Conservation (phyloP, 2,797 vertebrate genomes). For the Notolabrus celidotus region DNA sequence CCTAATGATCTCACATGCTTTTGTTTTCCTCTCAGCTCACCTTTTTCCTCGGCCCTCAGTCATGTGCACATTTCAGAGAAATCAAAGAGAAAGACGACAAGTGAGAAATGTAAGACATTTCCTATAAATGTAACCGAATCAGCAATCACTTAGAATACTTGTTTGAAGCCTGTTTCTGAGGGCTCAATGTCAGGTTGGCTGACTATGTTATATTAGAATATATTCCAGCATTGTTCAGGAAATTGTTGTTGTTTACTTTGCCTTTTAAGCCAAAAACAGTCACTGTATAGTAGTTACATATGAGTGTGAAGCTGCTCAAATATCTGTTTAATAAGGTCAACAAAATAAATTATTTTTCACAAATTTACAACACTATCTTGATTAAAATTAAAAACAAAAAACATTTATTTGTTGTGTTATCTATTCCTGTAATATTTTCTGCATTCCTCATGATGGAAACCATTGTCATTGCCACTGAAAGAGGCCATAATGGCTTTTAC, state of each 20-base stretch:
- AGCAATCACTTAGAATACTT: background rate
- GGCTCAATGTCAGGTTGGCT: background rate
- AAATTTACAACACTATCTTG: background rate
- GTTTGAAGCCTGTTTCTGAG: too few relatives aligned
- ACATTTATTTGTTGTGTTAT: too few relatives aligned
- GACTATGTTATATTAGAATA: background rate
- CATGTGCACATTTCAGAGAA: constrained; percentile 27
- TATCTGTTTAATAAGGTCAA: too few relatives aligned
- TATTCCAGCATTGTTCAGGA: too few relatives aligned
- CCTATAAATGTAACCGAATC: background rate
- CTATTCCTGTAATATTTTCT: constrained; percentile 18
- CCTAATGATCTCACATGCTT: constrained; percentile 64
- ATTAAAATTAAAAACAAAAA: too few relatives aligned
- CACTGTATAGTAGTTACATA: too few relatives aligned
- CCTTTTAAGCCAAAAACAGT: too few relatives aligned
- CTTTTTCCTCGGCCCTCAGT: constrained; percentile 30
- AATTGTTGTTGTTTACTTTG: too few relatives aligned
- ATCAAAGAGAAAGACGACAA: constrained; percentile 5
- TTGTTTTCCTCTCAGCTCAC: constrained; percentile 27
- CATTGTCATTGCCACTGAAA: constrained; percentile 77
- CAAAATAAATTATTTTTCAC: background rate
- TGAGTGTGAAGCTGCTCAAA: too few relatives aligned
- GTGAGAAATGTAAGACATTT: constrained; percentile 14
- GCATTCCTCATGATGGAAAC: constrained; percentile 63
- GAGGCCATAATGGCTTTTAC: constrained; percentile 77